Percentiles rank a stretch among this genome's conserved stretches.
Conservation (phyloP, 2,888 invertebrate species). For the Dolomedes plantarius region DNA sequence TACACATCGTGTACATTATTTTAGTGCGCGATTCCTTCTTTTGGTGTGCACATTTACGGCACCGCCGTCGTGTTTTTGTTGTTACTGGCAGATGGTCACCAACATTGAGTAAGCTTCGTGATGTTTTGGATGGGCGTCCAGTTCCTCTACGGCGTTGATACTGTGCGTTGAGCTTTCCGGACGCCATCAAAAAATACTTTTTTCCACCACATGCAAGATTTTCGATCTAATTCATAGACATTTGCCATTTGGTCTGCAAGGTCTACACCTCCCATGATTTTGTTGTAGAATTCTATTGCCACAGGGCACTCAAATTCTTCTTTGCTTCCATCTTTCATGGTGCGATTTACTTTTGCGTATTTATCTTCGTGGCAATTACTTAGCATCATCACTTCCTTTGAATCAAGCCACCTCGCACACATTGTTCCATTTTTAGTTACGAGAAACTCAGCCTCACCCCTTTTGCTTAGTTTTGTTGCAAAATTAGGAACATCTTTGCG, state of each 20-base stretch:
- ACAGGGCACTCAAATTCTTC: conserved; percentile 9
- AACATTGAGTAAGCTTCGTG: conserved; percentile 4
- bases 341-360: conserved; percentile 26
- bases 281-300: no score
- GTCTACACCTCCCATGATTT: conserved; percentile 35
- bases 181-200: conserved; percentile 20
- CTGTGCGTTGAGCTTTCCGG: neutral
- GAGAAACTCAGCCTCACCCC: conserved; percentile 13
- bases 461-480: conserved; percentile 4
- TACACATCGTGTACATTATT: no score
- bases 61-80: neutral
- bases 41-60: neutral
- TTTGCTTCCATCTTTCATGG: conserved; percentile 28
- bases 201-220: neutral
- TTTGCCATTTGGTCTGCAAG: conserved; percentile 31
- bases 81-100: no score
- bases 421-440: conserved; percentile 37
- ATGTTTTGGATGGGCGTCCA: no score
- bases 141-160: no score
- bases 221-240: no score
- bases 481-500: conserved; percentile 30
- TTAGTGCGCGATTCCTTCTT: no score
- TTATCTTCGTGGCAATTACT: conserved; percentile 33
- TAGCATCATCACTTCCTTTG: conserved; percentile 30
- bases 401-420: conserved; percentile 34